Evolutionary conservation across 2,888 invertebrate species (phyloP), one percentile per base, ranked within the genome.

Genomic region (Anagyrus pseudococci): DNA sequence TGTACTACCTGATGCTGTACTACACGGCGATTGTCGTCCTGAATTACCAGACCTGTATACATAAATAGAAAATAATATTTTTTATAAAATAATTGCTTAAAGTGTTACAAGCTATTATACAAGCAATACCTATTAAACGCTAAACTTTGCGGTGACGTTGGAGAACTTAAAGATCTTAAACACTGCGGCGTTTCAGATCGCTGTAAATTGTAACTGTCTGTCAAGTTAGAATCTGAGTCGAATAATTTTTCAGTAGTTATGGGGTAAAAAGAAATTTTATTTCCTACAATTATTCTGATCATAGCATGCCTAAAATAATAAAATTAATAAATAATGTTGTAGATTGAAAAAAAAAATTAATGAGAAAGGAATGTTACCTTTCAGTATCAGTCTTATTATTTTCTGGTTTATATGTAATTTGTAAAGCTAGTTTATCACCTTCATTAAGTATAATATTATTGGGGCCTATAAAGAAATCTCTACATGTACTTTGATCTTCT

Each of bases 1-100:
- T 2, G 77, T 74, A 4, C 71, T 70, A 33, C 75, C 73, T 6
- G 80, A 78, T 23, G 71, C 73, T 17, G 74, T 73, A 67, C 80
- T 77, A 3, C 73, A 68, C 2, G 80, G 80, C 6, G 80, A 80
- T 73, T 78, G 71, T 66, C 80, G 70, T 4, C 78, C 79, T 1
- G 74, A 77, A 26, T 64, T 68, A 20, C 74, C 71, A 2, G 77
- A 75, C 50, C 77, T 78, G 37, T 10, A 53, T 25, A 33, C 58
- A 50, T 44, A 26, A 37, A 48, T 43, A 19, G 19, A 22, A 55
- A 17, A 37, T 25, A n/a, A n/a, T n/a, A n/a, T n/a, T n/a, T n/a
- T n/a, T 8, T 26, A 20, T 29, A n/a, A 13, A 53, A n/a, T 40
- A 15, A 40, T 8, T 40, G 6, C 2, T 43, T 33, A 20, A 56